Conservation (phyloP, 2,888 invertebrate genomes). For the Halocaridina rubra region DNA sequence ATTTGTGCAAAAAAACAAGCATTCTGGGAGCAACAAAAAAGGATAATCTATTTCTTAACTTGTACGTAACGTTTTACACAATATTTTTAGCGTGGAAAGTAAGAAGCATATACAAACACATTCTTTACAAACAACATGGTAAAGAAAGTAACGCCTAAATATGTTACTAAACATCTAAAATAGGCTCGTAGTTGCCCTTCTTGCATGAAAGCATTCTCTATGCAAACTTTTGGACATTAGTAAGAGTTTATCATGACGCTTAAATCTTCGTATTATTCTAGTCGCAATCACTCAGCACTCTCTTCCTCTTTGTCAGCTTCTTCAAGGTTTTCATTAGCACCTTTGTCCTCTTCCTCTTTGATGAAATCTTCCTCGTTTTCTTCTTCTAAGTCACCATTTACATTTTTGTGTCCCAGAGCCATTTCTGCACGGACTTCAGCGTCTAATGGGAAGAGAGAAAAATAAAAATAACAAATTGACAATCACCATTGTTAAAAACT, state of each 20-base stretch:
- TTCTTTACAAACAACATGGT: neutral
- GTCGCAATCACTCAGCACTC: neutral
- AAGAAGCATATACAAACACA: neutral
- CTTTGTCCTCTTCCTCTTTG: constrained; percentile 39
- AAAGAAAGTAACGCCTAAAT: neutral
- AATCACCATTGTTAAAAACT: neutral
- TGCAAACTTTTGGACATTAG: too few relatives aligned
- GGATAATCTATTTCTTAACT: too few relatives aligned
- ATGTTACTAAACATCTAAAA: neutral
- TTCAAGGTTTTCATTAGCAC: neutral
- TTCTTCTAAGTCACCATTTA: constrained; percentile 37
- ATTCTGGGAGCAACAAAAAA: too few relatives aligned
- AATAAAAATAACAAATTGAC: neutral
- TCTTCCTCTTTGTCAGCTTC: neutral
- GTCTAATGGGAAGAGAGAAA: too few relatives aligned
- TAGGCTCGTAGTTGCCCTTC: neutral
- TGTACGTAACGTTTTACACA: too few relatives aligned
- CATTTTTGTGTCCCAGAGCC: constrained; percentile 36
- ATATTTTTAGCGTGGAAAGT: too few relatives aligned
- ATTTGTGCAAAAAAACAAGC: too few relatives aligned
- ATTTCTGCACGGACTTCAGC: constrained; percentile 42
- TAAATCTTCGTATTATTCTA: neutral
- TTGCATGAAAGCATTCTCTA: neutral
- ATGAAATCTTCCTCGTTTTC: constrained; percentile 11
- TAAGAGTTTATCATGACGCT: neutral